Conservation (phyloP, 2,888 invertebrate species). For the Sinhomidia bicolor region DNA sequence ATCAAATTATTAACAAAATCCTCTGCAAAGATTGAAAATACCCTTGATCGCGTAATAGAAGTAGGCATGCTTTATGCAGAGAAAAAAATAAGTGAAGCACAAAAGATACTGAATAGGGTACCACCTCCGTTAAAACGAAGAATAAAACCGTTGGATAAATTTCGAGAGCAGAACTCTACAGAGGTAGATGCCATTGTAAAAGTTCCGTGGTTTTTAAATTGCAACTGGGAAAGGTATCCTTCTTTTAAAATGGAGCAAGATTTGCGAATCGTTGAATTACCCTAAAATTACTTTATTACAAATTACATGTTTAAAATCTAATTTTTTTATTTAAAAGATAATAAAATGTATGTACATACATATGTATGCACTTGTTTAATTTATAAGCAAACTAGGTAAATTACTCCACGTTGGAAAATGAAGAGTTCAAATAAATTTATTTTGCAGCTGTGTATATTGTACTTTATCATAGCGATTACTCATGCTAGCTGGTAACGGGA, state of each 20-base stretch:
- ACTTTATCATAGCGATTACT: no score
- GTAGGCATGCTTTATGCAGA: background rate
- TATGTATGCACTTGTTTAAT: no score
- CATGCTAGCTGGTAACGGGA: no score
- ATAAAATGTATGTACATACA: no score
- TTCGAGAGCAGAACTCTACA: background rate
- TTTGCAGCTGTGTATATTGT: no score
- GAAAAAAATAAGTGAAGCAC: background rate
- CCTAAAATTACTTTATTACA: no score
- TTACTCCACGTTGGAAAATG: no score
- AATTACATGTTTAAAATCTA: no score
- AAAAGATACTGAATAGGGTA: background rate
- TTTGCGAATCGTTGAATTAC: background rate
- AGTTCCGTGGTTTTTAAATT: conserved; percentile 65
- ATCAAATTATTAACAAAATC: conserved; percentile 24
- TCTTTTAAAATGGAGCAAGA: conserved; percentile 51
- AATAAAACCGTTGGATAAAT: background rate
- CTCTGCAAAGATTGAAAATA: background rate
- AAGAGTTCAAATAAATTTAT: no score
- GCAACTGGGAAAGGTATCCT: conserved; percentile 64
- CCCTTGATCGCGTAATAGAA: background rate
- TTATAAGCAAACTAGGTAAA: no score
- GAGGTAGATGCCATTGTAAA: conserved; percentile 35
- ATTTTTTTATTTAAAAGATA: no score
- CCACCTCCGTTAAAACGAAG: background rate